These are phyloP conservation scores for Eleginops maclovinus DNA, from an alignment of 2,113 vertebrate genomes.

Conservation along the genomic window DNA sequence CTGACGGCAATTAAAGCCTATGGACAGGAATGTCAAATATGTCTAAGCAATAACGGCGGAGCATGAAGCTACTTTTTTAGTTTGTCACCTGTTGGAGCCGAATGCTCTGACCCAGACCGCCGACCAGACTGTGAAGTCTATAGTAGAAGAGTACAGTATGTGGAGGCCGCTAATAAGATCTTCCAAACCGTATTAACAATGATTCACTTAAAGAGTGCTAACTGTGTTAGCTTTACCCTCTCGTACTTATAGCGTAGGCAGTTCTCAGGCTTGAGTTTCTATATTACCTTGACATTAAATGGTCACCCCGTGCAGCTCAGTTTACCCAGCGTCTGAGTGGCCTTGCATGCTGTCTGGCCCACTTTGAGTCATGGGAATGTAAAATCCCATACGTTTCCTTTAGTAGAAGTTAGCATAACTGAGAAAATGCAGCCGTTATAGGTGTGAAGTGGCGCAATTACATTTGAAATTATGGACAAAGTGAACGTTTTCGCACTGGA, in stretches of 20 bases:
- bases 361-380: slow-evolving; percentile 8
- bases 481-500: slow-evolving; percentile 27
- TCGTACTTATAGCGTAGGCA: slow-evolving; percentile 13
- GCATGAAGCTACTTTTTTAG: not conserved
- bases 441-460: slow-evolving; percentile 27
- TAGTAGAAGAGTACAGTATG: not conserved
- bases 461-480: slow-evolving; percentile 11
- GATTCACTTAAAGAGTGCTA: slow-evolving; percentile 27
- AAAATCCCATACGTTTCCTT: slow-evolving; percentile 21
- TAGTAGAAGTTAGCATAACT: not conserved
- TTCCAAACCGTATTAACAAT: slow-evolving; percentile 34
- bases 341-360: slow-evolving; percentile 29
- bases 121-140: slow-evolving; percentile 1
- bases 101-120: not conserved
- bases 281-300: slow-evolving; percentile 16
- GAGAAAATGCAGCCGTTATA: not conserved
- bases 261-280: not conserved
- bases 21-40: not conserved
- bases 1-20: not conserved
- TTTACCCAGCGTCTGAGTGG: slow-evolving; percentile 26
- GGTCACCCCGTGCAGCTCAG: slow-evolving; percentile 40
- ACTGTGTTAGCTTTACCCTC: slow-evolving; percentile 18
- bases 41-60: not conserved
- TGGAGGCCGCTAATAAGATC: slow-evolving; percentile 13
- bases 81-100: not conserved